Base-by-base conservation (phyloP, 2,888 invertebrate genomes). In the Dioctria linearis region DNA sequence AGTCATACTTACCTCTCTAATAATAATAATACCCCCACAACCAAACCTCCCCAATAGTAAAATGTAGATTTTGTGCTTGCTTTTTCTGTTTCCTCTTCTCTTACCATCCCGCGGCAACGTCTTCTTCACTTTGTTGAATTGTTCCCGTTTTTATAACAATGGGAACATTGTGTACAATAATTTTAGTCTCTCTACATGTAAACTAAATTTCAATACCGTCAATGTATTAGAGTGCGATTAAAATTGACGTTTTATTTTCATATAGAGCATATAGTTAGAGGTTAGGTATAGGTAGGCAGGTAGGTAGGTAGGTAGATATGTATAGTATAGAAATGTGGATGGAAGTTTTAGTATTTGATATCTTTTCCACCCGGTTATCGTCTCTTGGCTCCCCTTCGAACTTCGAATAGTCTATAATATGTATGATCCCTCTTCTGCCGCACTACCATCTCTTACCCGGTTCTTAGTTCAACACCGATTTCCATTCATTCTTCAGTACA, bases 101-200 rank as follows among this genome's bases (percentile, higher is more conserved):
- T 63, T 59, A 25, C 37, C 25, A 4, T 57, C 5, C 61, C 59
- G 57, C 46, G 6, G 63, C 63, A 25, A 37, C 11, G 25, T 25
- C 25, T 25, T 25, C 25, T 25, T 25, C 25, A 25, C 25, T 25
- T 25, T 25, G 25, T 37, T 13, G 37, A 37, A 66, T 61, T 63
- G 76, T 76, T 76, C 76, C 76, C 76, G 76, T 76, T 76, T 76
- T 76, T 63, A 63, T 76, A 76, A 76, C 76, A 76, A 76, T 76
- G 76, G 76, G 76, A 76, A 63, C 76, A 76, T 76, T 76, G 76
- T 76, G 76, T 76, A 63, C 76, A 76, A 25, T 25, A 25, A 76
- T 76, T 76, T 76, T 76, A 76, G 76, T 76, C 76, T 76, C 25
- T 25, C 57, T 76, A 57, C 61, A 76, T 76, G 76, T 76, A 76